Percentiles rank a stretch among this genome's conserved stretches.
These are phyloP conservation scores for Hozukius guyotensis DNA, from an alignment of 2,797 vertebrate species.

Conservation along the genomic window DNA sequence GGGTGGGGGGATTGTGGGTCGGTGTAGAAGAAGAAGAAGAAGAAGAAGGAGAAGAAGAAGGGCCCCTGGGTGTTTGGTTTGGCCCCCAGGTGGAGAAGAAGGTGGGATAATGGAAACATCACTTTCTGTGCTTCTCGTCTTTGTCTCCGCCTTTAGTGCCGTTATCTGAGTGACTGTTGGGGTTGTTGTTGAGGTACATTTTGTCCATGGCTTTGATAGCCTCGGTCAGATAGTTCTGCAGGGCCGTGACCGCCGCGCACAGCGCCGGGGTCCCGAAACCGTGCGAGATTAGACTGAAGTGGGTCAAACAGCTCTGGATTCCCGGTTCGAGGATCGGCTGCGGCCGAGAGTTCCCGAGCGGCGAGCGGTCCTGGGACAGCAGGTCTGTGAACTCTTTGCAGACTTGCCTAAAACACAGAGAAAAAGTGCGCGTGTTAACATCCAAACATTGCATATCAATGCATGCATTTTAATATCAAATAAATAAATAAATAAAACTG, in stretches of 20 bases:
- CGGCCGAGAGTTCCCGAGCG: conserved; percentile 97
- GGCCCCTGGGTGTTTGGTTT: conserved; percentile 27
- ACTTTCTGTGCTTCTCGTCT: conserved; percentile 99
- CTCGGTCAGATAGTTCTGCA: conserved; percentile 99
- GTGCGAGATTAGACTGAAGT: conserved; percentile 99
- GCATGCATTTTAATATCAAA: neutral
- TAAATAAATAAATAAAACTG: neutral
- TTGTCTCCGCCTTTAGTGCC: conserved; percentile 97
- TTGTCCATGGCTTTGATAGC: conserved; percentile 99
- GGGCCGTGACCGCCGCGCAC: conserved; percentile 96
- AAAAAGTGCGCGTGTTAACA: conserved; percentile 56
- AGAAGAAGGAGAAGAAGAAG: neutral
- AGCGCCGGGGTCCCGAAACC: conserved; percentile 98
- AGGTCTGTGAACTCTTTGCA: conserved; percentile 99
- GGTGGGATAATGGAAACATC: conserved; percentile 68
- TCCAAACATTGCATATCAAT: neutral
- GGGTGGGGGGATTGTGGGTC: conserved; percentile 1
- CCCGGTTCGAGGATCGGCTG: conserved; percentile 98
- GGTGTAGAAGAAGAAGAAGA: conserved; percentile 29
- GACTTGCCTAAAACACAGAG: conserved; percentile 91
- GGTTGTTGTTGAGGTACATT: conserved; percentile 99
- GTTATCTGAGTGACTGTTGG: conserved; percentile 98
- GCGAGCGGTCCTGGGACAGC: conserved; percentile 99
- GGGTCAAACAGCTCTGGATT: conserved; percentile 99
- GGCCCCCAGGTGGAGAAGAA: conserved; percentile 28